Percentiles rank a stretch among this genome's conserved stretches.
Conservation (phyloP, 2,113 vertebrate genomes). For the Percina caprodes region DNA sequence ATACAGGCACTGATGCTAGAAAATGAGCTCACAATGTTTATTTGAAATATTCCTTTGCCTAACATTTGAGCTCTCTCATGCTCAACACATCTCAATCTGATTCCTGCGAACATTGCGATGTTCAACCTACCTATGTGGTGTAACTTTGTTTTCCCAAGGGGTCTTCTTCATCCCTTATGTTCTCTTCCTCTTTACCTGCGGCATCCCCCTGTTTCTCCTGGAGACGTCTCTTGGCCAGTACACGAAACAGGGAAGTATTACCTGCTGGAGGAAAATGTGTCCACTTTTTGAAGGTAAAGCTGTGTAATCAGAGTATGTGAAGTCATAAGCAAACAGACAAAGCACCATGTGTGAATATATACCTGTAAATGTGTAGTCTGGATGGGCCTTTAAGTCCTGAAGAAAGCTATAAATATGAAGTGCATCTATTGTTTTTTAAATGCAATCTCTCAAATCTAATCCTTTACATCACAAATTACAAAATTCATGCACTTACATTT, state of each 20-base stretch:
- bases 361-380: not conserved
- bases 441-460: not conserved
- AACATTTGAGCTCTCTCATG: not conserved
- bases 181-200: constrained; percentile 84
- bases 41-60: not conserved
- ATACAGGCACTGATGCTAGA: not conserved
- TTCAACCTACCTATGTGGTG: not conserved
- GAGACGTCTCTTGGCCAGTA: constrained; percentile 84
- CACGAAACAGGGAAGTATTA: constrained; percentile 84
- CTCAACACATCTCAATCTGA: not conserved
- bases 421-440: not conserved
- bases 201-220: constrained; percentile 85
- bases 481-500: not conserved
- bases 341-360: not conserved
- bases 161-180: constrained; percentile 86
- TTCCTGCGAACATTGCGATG: not conserved
- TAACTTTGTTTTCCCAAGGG: constrained; percentile 64
- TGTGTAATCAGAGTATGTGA: not conserved
- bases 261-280: constrained; percentile 85
- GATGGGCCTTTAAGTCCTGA: not conserved
- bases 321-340: not conserved
- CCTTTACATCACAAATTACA: not conserved
- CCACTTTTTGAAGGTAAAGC: constrained; percentile 86
- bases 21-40: not conserved
- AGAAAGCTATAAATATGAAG: not conserved